These are phyloP conservation scores for Nannoperca australis DNA, from an alignment of 2,797 vertebrate genomes.

Conservation along the genomic window DNA sequence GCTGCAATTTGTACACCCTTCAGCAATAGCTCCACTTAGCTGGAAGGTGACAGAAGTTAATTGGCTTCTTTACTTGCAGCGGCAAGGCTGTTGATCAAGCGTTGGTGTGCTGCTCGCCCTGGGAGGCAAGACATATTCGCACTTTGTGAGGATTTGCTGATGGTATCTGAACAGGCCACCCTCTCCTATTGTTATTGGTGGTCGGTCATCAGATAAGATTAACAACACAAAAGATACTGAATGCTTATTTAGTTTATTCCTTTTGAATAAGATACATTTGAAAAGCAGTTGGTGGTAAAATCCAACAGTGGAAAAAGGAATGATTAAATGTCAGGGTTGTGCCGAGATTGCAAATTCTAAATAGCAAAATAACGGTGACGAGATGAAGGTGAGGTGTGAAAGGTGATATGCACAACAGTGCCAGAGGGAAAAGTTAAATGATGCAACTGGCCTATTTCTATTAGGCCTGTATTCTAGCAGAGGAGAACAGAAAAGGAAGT, in stretches of 20 bases:
- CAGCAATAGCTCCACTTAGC: slow-evolving; percentile 69
- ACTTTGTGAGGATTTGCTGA: slow-evolving; percentile 58
- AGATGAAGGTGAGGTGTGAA: slow-evolving; percentile 26
- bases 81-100: slow-evolving; percentile 69
- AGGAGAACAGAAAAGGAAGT: slow-evolving; percentile 1
- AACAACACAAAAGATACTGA: slow-evolving; percentile 20
- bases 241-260: slow-evolving; percentile 44
- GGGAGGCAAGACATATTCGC: slow-evolving; percentile 38
- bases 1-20: slow-evolving; percentile 67
- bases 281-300: slow-evolving; percentile 27
- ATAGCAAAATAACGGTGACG: slow-evolving; percentile 14
- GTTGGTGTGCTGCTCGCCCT: slow-evolving; percentile 46
- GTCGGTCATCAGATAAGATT: slow-evolving; percentile 49
- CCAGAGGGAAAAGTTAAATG: slow-evolving; percentile 1
- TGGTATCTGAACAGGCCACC: slow-evolving; percentile 47
- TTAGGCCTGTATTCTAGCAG: no score
- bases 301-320: slow-evolving; percentile 29
- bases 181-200: slow-evolving; percentile 37
- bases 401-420: slow-evolving; percentile 14
- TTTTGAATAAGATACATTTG: slow-evolving; percentile 32
- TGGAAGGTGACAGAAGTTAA: slow-evolving; percentile 77
- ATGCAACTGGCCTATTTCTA: slow-evolving; percentile 6
- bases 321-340: slow-evolving; percentile 50
- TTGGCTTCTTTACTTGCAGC: slow-evolving; percentile 68
- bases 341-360: slow-evolving; percentile 13